Percentiles rank a stretch among this genome's conserved stretches.
phyloP scores from a whole-genome alignment of 2,113 vertebrate species.

The Archilochus colubris region DNA sequence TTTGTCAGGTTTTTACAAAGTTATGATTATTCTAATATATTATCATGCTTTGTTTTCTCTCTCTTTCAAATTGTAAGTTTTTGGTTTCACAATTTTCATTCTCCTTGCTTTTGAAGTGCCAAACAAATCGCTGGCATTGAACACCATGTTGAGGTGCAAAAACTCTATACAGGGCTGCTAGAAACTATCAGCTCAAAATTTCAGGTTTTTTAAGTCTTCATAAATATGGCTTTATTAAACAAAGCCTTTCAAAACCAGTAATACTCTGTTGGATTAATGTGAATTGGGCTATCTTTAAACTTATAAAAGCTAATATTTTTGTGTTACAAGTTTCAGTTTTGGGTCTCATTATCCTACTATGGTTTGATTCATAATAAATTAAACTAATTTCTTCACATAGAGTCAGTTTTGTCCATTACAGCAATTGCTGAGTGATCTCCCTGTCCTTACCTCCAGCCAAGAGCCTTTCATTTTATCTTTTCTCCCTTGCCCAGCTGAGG shows the following conservation, averaged over 20 bases:
- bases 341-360: too few relatives aligned
- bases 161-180: not conserved
- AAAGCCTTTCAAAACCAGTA: not conserved
- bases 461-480: too few relatives aligned
- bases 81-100: not conserved
- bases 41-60: not conserved
- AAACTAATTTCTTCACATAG: too few relatives aligned
- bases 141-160: not conserved
- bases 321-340: too few relatives aligned
- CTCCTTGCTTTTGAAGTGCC: not conserved
- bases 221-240: not conserved
- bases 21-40: not conserved
- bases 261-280: not conserved
- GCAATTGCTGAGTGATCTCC: too few relatives aligned
- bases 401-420: too few relatives aligned
- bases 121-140: not conserved
- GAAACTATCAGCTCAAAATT: not conserved
- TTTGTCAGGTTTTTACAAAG: not conserved
- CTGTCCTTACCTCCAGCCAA: too few relatives aligned
- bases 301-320: not conserved
- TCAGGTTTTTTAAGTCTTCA: not conserved
- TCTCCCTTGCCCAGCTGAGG: not conserved
- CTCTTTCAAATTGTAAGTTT: not conserved
- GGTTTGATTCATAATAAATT: too few relatives aligned
- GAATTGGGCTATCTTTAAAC: slow-evolving; percentile 3